Conservation (phyloP, 2,888 invertebrate genomes). For the Cistogaster globosa region DNA sequence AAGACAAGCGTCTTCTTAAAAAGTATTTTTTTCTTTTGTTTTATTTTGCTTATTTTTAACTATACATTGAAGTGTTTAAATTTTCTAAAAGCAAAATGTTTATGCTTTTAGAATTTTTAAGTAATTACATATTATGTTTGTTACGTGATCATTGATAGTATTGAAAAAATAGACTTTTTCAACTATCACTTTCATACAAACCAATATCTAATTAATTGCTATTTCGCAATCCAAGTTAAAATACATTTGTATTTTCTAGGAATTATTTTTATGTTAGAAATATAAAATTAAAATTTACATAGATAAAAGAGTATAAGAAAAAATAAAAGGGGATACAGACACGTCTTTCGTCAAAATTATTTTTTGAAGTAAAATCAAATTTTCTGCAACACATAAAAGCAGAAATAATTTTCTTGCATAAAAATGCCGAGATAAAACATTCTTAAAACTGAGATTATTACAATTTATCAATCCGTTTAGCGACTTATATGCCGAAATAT, state of each 20-base stretch:
- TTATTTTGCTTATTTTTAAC: not conserved
- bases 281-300: too few relatives aligned
- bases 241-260: constrained; percentile 33
- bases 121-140: not conserved
- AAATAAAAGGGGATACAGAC: too few relatives aligned
- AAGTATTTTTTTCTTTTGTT: not conserved
- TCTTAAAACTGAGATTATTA: too few relatives aligned
- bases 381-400: too few relatives aligned
- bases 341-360: too few relatives aligned
- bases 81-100: not conserved
- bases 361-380: too few relatives aligned
- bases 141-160: constrained; percentile 29
- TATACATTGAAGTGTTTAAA: not conserved
- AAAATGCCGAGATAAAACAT: too few relatives aligned
- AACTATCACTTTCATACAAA: constrained; percentile 48
- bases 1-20: not conserved
- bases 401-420: too few relatives aligned
- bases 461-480: too few relatives aligned
- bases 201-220: too few relatives aligned
- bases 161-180: not conserved
- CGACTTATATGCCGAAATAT: too few relatives aligned
- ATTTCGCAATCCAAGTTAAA: not conserved
- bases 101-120: constrained; percentile 28
- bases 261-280: not conserved
- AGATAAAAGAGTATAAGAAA: too few relatives aligned